Evolutionary conservation across 2,888 invertebrate species (phyloP).

Genomic region (Molanna angustata): DNA sequence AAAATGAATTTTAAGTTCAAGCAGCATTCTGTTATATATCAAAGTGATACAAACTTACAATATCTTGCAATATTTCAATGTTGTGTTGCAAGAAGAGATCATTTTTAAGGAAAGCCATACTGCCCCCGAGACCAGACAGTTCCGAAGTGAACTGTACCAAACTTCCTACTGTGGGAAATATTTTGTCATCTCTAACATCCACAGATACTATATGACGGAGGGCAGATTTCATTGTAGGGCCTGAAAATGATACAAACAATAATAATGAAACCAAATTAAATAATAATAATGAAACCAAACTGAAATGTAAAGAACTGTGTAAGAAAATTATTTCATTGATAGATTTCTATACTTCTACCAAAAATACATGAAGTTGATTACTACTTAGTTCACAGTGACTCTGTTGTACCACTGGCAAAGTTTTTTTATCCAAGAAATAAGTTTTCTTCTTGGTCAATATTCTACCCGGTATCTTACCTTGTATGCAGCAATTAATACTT

Average conservation of each 20-base stretch:
- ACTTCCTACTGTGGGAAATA: constrained; percentile 76
- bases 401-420: no score
- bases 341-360: no score
- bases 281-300: not conserved
- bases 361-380: no score
- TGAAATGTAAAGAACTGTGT: no score
- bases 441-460: no score
- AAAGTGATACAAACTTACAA: constrained; percentile 34
- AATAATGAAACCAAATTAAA: not conserved
- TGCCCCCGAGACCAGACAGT: constrained; percentile 86
- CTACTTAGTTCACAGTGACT: no score
- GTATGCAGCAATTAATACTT: no score
- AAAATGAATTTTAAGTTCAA: no score
- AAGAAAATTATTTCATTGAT: no score
- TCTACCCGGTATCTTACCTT: no score
- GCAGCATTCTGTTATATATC: no score
- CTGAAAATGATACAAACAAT: constrained; percentile 42
- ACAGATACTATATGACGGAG: constrained; percentile 74
- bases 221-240: constrained; percentile 87
- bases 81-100: constrained; percentile 55
- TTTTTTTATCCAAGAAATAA: no score
- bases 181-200: constrained; percentile 75
- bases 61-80: constrained; percentile 31
- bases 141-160: constrained; percentile 75
- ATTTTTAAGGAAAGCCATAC: constrained; percentile 85